Conservation (phyloP, 2,113 vertebrate genomes). For the Camarhynchus parvulus region DNA sequence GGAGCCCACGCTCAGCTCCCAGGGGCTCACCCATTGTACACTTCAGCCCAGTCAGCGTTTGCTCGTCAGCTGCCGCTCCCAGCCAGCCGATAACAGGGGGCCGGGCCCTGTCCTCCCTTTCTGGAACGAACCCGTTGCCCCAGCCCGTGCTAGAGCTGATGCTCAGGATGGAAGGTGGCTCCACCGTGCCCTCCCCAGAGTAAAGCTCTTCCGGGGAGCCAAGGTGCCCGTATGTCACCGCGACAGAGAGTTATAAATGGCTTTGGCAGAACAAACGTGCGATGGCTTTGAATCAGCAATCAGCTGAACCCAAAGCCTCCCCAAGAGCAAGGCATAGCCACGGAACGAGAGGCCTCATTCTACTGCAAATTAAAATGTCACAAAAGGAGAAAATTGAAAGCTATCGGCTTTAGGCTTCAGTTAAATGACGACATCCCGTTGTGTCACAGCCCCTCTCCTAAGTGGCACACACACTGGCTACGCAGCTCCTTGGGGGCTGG, state of each 20-base stretch:
- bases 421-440: background rate
- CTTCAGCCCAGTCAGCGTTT: slow-evolving; percentile 59
- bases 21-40: slow-evolving; percentile 34
- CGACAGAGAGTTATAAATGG: slow-evolving; percentile 76
- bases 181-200: background rate
- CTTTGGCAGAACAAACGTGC: slow-evolving; percentile 66
- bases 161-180: background rate
- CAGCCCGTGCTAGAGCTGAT: background rate
- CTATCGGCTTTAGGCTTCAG: background rate
- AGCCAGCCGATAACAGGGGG: background rate
- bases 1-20: background rate
- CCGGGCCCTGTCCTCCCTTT: background rate
- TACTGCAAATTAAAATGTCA: background rate
- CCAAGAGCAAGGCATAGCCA: background rate
- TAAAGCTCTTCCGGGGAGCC: slow-evolving; percentile 42
- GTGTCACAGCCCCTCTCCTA: background rate
- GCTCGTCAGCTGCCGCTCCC: background rate
- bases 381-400: background rate
- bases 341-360: background rate
- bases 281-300: slow-evolving; percentile 63
- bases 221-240: slow-evolving; percentile 54
- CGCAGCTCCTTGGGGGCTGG: background rate
- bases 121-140: background rate
- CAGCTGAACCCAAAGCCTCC: slow-evolving; percentile 24
- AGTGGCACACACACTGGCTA: background rate